Base-by-base conservation (phyloP, 1,140 invertebrate species). In the Drosophila leontia region DNA sequence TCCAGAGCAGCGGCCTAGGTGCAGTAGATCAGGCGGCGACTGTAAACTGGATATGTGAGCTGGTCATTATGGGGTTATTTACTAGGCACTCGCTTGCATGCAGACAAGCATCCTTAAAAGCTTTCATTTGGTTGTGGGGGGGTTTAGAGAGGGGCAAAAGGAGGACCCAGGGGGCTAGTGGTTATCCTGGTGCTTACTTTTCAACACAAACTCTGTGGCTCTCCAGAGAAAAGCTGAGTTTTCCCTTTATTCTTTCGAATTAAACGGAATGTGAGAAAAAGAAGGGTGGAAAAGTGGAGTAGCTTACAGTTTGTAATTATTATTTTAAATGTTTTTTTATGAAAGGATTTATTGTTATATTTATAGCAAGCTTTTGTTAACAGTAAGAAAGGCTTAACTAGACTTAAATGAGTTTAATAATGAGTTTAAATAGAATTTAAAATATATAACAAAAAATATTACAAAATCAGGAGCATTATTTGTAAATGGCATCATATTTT, bases 31-130 rank as follows among this genome's bases (percentile, higher is more conserved):
- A 51, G 56, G 56, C 23, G 35, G 53, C 35, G 35, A 56, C 35
- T 56, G 53, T 39, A 56, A 48, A 41, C 60, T 78, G 64, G 75
- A 78, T 77, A 78, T 78, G 75, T 69, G 75, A 78, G 75, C 53
- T 61, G 63, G 75, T 78, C 75, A 78, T 78, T 78, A 78, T 70
- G 63, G 64, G 75, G 75, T 77, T 68, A 78, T 77, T 72, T 74
- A 65, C 41, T 55, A 47, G 56, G 34, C 61, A 53, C 56, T 59
- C 48, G 17, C 17, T 48, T 5, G 47, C 45, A 74, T 61, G 56
- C 62, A 67, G 56, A 55, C n/a, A 29, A 55, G 50, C 74, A 77
- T 67, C 62, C 67, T 51, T 53, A 44, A 68, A 55, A 53, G 67
- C 39, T 35, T 41, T 41, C 29, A 37, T 39, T 37, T 12, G 37